Conservation (phyloP, 2,888 invertebrate genomes). For the Argyra leucocephala region DNA sequence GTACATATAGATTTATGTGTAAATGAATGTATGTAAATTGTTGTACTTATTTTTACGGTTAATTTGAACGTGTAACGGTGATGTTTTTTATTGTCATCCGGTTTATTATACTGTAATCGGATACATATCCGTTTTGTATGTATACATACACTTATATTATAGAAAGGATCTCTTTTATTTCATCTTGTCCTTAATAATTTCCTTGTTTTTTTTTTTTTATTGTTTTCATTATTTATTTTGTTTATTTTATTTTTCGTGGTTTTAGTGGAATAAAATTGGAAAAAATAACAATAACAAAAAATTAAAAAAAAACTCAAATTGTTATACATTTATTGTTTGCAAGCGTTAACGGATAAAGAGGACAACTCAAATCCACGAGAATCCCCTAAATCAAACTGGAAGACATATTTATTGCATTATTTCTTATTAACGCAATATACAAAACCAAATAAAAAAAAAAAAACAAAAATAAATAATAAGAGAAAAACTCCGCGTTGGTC, state of each 20-base stretch:
- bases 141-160: neutral
- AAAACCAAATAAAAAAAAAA: neutral
- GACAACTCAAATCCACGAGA: neutral
- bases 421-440: slow-evolving; percentile 34
- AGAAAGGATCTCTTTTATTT: neutral
- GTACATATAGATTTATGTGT: too few relatives aligned
- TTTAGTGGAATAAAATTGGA: neutral
- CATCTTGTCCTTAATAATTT: slow-evolving; percentile 6
- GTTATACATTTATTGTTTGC: neutral
- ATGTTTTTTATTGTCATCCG: slow-evolving; percentile 1
- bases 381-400: slow-evolving; percentile 23
- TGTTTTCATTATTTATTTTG: neutral
- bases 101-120: neutral
- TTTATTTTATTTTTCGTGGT: neutral
- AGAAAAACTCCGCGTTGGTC: neutral
- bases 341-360: neutral
- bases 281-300: neutral
- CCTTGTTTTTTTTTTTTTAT: neutral
- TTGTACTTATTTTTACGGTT: neutral
- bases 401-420: slow-evolving; percentile 44
- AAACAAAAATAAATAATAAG: neutral
- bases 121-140: neutral
- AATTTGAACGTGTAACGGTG: neutral
- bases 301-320: neutral
- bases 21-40: too few relatives aligned